These are phyloP conservation scores for Pelusios castaneus DNA, from an alignment of 2,113 vertebrate species.

Conservation along the genomic window DNA sequence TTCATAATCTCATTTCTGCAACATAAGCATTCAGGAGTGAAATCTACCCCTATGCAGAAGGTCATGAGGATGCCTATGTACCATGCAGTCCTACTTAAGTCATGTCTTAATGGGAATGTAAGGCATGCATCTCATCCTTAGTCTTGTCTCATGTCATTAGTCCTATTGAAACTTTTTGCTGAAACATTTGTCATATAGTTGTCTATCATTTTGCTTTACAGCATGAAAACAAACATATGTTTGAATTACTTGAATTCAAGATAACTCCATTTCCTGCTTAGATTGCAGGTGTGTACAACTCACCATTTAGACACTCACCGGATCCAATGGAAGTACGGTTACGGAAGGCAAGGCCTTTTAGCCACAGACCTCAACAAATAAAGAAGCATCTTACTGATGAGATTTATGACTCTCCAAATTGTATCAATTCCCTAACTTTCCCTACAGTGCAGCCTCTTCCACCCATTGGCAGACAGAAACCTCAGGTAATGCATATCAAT, in stretches of 20 bases:
- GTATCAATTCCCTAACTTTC: constrained; percentile 54
- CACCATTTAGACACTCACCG: constrained; percentile 84
- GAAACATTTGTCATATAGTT: background rate
- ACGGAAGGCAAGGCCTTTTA: constrained; percentile 80
- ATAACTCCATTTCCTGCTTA: constrained; percentile 56
- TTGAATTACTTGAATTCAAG: background rate
- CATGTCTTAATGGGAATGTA: background rate
- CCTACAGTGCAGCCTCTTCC: constrained; percentile 74
- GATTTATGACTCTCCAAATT: constrained; percentile 62
- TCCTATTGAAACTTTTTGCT: background rate
- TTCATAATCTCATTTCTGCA: background rate
- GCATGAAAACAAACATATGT: background rate
- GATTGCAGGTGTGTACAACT: constrained; percentile 92
- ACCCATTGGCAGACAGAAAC: constrained; percentile 80
- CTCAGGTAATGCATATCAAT: constrained; percentile 80
- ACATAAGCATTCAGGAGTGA: background rate
- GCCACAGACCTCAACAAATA: constrained; percentile 16
- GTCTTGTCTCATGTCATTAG: background rate
- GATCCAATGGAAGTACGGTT: constrained; percentile 89
- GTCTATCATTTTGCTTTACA: background rate
- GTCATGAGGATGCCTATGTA: background rate
- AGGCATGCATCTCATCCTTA: background rate
- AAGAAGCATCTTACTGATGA: background rate
- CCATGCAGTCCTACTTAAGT: background rate
- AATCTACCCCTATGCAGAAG: background rate